Base-by-base conservation (phyloP, 2,113 vertebrate genomes). In the Hippocampus abdominalis region DNA sequence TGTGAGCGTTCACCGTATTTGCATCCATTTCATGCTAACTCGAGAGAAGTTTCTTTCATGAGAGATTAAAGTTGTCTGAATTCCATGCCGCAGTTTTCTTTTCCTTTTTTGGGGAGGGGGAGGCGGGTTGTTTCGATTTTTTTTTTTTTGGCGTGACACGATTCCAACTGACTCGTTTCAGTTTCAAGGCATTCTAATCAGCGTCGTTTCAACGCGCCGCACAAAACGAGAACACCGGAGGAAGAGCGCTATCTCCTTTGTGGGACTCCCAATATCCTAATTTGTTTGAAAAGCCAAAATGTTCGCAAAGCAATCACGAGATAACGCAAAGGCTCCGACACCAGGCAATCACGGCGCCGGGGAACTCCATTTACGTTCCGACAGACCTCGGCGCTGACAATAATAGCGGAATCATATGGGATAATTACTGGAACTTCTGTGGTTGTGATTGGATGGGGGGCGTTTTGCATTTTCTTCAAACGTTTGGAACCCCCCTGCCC, bases 211-310 rank as follows among this genome's bases (percentile, higher is more conserved):
- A 64, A 64, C 62, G n/a, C 25, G 23, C 42, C 42, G 40, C 20
- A n/a, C 23, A 42, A 23, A 64, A 46, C n/a, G 40, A 64, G 63
- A 64, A 64, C 63, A 64, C 40, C 40, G 42, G 40, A 46, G 15
- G 63, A 64, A 64, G 42, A 46, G 63, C 23, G 15, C 63, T 64
- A 64, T 64, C 63, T 64, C 42, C 40, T 64, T 64, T 4, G 40
- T 25, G 63, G 15, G 23, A 42, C 42, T 64, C 23, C 23, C 12
- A 64, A 64, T 64, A 64, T 46, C 46, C 63, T 64, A 64, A 64
- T 64, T 64, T 64, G 63, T 64, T 46, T 64, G n/a, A 64, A 67
- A 66, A 27, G 27, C 27, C 29, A 53, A 67, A 60, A 60, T 32
- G 48, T 51, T 32, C 44, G 21, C 21, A 54, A 11, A n/a, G 20